Evolutionary conservation across 2,797 vertebrate genomes (phyloP).

Genomic region (Hippoglossus hippoglossus): DNA sequence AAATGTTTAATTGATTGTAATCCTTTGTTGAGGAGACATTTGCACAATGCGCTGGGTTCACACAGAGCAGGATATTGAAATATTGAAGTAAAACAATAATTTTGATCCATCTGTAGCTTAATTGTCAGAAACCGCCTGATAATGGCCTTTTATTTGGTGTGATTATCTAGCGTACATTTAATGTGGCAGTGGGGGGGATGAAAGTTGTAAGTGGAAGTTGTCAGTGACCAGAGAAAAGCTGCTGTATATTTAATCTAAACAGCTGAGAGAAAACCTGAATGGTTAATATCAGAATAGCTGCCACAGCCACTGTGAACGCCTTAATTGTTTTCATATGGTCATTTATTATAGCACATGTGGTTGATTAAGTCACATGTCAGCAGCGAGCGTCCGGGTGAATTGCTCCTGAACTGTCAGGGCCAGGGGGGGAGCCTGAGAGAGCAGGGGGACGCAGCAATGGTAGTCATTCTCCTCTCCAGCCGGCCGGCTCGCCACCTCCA

Average conservation of each 20-base stretch:
- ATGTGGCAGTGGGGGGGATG: constrained; percentile 13
- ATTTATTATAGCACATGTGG: constrained; percentile 64
- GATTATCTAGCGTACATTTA: constrained; percentile 65
- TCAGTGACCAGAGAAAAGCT: constrained; percentile 7
- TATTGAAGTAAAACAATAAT: constrained; percentile 78
- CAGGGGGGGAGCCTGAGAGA: constrained; percentile 68
- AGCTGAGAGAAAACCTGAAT: constrained; percentile 50
- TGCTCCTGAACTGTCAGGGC: constrained; percentile 83
- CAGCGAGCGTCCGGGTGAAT: constrained; percentile 79
- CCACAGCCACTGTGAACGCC: constrained; percentile 40
- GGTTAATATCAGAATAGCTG: constrained; percentile 60
- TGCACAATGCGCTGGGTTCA: constrained; percentile 75
- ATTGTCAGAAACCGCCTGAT: constrained; percentile 71
- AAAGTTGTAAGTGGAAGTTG: constrained; percentile 43
- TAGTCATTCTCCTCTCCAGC: constrained; percentile 41
- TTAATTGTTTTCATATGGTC: constrained; percentile 69
- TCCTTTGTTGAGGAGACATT: constrained; percentile 89
- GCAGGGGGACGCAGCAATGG: constrained; percentile 50
- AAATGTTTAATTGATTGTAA: constrained; percentile 97
- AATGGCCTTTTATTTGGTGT: constrained; percentile 63
- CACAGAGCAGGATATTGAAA: constrained; percentile 74
- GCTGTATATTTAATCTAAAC: constrained; percentile 41
- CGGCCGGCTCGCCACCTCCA: constrained; percentile 78
- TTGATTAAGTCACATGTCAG: constrained; percentile 81
- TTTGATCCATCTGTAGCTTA: constrained; percentile 68